These are phyloP conservation scores for Orycteropus afer DNA, from an alignment of 2,113 vertebrate species.

Conservation along the genomic window DNA sequence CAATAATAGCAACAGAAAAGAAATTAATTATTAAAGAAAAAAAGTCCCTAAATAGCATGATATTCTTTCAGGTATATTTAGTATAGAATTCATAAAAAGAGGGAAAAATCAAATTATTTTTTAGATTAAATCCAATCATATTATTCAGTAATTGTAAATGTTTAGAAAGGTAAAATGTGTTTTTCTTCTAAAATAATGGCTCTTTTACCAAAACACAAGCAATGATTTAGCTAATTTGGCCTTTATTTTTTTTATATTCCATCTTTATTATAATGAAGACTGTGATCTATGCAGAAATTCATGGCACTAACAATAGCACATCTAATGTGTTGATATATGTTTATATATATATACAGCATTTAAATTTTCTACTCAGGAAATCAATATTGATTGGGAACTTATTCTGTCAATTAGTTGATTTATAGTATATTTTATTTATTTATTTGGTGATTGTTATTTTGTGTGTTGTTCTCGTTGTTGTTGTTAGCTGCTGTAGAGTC, in stretches of 20 bases:
- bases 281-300: neutral
- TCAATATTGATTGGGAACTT: neutral
- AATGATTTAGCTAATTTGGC: neutral
- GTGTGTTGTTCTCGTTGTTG: too few species aligned
- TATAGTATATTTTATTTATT: too few species aligned
- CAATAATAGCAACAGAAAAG: too few species aligned
- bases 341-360: neutral
- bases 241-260: neutral
- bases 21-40: too few species aligned
- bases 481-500: too few species aligned
- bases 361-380: neutral
- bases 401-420: neutral
- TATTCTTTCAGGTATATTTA: neutral
- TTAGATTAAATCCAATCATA: neutral
- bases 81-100: neutral
- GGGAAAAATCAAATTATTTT: neutral
- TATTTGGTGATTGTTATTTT: neutral
- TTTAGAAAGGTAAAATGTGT: neutral
- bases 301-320: neutral
- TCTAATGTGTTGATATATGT: neutral
- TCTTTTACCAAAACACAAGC: neutral
- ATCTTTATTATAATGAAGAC: neutral
- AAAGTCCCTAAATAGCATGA: too few species aligned
- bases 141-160: neutral
- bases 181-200: neutral